Evolutionary conservation across 37 sponge, comb jelly and placozoan species (phyloP).

Genomic region (Halisarca cf. caerulea): DNA sequence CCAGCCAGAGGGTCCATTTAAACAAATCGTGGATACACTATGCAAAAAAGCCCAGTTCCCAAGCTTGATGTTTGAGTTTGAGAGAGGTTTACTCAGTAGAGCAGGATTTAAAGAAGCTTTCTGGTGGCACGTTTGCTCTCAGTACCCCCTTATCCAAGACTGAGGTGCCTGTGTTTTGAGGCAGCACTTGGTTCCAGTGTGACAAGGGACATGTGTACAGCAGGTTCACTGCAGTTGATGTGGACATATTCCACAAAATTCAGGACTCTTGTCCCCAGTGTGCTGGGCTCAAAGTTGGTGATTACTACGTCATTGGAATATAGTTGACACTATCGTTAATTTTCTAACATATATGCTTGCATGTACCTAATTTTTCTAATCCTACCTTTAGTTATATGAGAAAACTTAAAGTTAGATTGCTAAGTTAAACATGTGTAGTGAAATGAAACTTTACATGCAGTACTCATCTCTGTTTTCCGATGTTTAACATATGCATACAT

Average conservation of each 20-base stretch:
- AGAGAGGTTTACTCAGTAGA: background rate
- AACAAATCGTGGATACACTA: slow-evolving; percentile 1
- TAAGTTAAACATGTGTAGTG: no score
- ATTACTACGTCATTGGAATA: slow-evolving; percentile 2
- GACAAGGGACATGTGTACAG: slow-evolving; percentile 53
- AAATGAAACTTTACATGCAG: no score
- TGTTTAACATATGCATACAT: no score
- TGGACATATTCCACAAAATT: slow-evolving; percentile 1
- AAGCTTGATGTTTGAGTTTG: background rate
- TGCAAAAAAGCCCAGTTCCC: background rate
- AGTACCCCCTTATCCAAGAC: background rate
- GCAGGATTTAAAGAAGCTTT: slow-evolving; percentile 36
- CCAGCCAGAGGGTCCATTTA: slow-evolving; percentile 2
- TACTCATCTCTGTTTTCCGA: no score
- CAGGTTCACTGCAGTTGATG: slow-evolving; percentile 22
- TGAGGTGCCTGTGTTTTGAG: background rate
- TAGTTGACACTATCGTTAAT: no score
- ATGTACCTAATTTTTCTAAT: no score
- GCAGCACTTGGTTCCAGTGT: slow-evolving; percentile 46
- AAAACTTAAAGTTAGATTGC: no score
- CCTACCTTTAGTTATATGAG: no score
- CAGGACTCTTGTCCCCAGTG: background rate
- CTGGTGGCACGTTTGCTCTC: background rate
- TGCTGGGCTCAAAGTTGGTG: background rate
- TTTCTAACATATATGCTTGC: no score